Conservation (phyloP, 30 jellyfish, hydroid and myxozoan species). For the Calvadosia cruxmelitensis region DNA sequence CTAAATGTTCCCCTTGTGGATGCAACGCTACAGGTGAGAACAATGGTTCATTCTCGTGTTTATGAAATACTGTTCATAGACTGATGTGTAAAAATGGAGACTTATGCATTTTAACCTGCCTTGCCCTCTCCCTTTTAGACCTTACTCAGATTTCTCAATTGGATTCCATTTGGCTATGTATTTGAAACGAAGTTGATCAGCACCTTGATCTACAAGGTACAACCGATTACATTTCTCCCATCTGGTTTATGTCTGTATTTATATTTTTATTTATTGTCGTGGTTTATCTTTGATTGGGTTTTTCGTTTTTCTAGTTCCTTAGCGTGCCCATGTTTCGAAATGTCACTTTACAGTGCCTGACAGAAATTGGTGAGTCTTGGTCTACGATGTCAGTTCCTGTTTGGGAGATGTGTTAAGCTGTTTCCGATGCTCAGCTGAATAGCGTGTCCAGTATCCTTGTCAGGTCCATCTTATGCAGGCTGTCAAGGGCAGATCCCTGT, state of each 20-base stretch:
- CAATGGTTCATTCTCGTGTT: not conserved
- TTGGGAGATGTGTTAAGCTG: too few species aligned
- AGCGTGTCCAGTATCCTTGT: too few species aligned
- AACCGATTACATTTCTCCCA: not conserved
- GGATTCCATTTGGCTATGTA: constrained; percentile 97
- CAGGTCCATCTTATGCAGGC: too few species aligned
- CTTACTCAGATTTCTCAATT: constrained; percentile 63
- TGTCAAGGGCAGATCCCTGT: too few species aligned
- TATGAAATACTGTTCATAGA: not conserved
- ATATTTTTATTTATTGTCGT: not conserved
- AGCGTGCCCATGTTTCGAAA: constrained; percentile 96
- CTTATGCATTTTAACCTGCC: not conserved
- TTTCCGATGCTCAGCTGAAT: too few species aligned
- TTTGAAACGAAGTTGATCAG: constrained; percentile 90
- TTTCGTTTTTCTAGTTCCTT: constrained; percentile 48
- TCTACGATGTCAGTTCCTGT: too few species aligned
- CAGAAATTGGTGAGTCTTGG: constrained; percentile 73
- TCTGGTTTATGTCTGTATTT: not conserved
- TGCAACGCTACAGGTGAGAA: constrained; percentile 86
- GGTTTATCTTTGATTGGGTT: too few species aligned
- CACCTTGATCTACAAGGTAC: constrained; percentile 86
- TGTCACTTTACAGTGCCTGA: constrained; percentile 87
- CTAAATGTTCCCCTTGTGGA: constrained; percentile 87
- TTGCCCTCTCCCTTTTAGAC: constrained; percentile 43
- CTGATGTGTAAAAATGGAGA: not conserved